A percentile compares a stretch with the other conserved stretches of the same genome.
phyloP scores from a whole-genome alignment of 2,888 invertebrate species.

The Priocnemis perturbator region DNA sequence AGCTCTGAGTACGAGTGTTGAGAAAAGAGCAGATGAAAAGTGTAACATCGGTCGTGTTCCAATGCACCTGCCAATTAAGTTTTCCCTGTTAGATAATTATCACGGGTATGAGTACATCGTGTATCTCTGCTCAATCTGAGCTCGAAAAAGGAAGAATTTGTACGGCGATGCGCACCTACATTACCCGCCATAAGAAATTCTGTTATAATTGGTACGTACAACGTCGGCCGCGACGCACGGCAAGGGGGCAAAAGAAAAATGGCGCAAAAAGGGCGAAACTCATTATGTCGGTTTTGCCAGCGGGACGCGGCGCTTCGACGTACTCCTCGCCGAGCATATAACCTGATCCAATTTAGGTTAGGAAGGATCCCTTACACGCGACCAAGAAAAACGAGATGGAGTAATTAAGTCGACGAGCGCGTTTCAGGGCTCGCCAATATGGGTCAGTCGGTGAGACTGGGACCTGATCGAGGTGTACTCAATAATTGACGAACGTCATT shows the following conservation, averaged over 20 bases:
- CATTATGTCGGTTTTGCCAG: conserved; percentile 35
- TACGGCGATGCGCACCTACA: too few relatives aligned
- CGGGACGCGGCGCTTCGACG: conserved; percentile 7
- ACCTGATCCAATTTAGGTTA: conserved; percentile 45
- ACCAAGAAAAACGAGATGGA: conserved; percentile 35
- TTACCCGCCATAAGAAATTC: too few relatives aligned
- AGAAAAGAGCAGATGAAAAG: too few relatives aligned
- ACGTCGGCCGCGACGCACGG: conserved; percentile 9
- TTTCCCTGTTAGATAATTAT: too few relatives aligned
- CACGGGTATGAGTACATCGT: too few relatives aligned
- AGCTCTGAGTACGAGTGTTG: too few relatives aligned
- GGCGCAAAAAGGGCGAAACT: conserved; percentile 27
- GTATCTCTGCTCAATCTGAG: too few relatives aligned
- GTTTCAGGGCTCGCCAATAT: conserved; percentile 38
- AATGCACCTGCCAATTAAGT: too few relatives aligned
- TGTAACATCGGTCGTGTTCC: too few relatives aligned
- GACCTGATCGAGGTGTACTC: background rate
- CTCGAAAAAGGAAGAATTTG: too few relatives aligned
- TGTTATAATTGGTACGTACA: conserved; percentile 24
- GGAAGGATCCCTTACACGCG: conserved; percentile 40
- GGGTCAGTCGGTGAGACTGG: conserved; percentile 38
- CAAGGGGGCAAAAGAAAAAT: conserved; percentile 8
- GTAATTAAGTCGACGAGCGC: conserved; percentile 43
- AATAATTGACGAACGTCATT: too few relatives aligned
- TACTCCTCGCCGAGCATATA: conserved; percentile 20